Evolutionary conservation across 2,113 vertebrate species (phyloP), one percentile per base, ranked within the genome.

Genomic region (Gobiocypris rarus): DNA sequence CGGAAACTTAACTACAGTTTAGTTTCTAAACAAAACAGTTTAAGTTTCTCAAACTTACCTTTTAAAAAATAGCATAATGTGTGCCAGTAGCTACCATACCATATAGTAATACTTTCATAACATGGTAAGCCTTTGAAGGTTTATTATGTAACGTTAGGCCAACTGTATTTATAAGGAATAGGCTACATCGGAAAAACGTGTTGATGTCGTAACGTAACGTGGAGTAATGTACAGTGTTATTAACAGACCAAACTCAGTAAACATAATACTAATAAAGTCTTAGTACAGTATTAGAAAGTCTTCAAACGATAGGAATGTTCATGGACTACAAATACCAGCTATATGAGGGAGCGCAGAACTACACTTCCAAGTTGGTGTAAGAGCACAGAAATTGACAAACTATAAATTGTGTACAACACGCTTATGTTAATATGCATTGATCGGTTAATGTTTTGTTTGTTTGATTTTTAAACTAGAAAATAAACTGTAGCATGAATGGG

Each of bases 271-370:
- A 34, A 3, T 34, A 34, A 31, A 34, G 4, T 34, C 34, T 34
- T 34, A 34, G 34, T 34, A 31, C 28, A 31, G 1, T 31, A 31
- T 31, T 31, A 34, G 34, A 34, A 34, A 2, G 34, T 34, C 4
- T 4, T 4, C 26, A 63, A 63, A 63, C 13, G 31, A 24, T 19
- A 19, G 0, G 17, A 2, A 8, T 19, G 63, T 8, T 8, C 11
- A 59, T 59, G 52, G 31, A 77, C 75, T 59, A 77, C 52, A 77
- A 77, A n/a, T 77, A 56, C 50, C 75, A 77, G 75, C 52, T 7
- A 22, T 38, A 34, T 34, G 6, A 24, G 52, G 6, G 8, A 82
- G 14, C 31, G 19, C 28, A 74, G 48, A 58, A 73, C 48, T 34
- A 34, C 74, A 69, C 48, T 61, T 78, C 48, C 67, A 65, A 9